Evolutionary conservation across 2,113 vertebrate genomes (phyloP).

Genomic region (Martes martes): DNA sequence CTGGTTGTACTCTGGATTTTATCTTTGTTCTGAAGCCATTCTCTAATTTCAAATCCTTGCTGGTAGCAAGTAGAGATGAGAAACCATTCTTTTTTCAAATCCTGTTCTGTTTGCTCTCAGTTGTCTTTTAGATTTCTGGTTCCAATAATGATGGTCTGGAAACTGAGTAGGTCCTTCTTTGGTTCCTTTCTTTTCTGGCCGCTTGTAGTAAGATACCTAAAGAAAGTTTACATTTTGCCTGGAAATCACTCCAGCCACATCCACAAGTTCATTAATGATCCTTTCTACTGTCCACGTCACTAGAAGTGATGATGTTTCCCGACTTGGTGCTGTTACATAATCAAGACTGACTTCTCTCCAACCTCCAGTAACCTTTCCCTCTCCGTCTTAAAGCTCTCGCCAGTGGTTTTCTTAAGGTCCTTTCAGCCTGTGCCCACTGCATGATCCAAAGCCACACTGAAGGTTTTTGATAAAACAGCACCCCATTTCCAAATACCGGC

Average conservation of each 20-base stretch:
- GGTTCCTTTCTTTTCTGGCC: neutral
- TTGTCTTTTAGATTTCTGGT: neutral
- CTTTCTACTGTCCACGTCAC: neutral
- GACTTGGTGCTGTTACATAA: neutral
- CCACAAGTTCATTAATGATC: neutral
- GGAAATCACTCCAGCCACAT: neutral
- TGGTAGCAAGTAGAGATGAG: neutral
- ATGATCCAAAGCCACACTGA: neutral
- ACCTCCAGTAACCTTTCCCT: neutral
- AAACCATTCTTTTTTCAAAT: neutral
- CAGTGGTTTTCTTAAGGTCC: neutral
- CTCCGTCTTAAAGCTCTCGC: neutral
- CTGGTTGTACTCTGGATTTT: neutral
- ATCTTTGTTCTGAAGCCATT: neutral
- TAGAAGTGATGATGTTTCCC: neutral
- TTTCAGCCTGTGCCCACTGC: neutral
- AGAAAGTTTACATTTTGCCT: neutral
- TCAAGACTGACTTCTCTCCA: neutral
- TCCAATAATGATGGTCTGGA: neutral
- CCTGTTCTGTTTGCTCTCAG: neutral
- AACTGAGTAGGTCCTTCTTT: neutral
- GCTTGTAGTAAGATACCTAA: neutral
- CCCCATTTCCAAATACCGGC: neutral
- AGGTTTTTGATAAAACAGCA: neutral
- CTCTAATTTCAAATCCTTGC: neutral